A percentile compares a stretch with the other conserved stretches of the same genome.
Conservation (phyloP, 1,140 invertebrate species). For the Pygmarrhopalites habei region DNA sequence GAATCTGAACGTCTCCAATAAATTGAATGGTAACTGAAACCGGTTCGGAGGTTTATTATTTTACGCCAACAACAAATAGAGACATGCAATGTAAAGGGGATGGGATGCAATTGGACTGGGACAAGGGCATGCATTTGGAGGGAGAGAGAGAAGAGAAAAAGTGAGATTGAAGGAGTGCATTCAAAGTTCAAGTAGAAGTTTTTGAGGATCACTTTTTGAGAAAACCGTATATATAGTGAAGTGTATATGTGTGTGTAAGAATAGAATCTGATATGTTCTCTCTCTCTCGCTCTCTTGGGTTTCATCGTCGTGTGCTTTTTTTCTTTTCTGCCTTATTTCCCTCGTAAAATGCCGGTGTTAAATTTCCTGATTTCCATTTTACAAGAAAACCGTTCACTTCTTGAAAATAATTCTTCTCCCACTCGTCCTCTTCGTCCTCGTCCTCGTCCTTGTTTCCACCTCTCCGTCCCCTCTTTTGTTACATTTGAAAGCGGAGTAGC, state of each 20-base stretch:
- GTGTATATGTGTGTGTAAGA: no score
- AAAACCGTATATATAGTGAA: no score
- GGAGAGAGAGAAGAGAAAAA: not conserved
- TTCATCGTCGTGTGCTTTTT: not conserved
- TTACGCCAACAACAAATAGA: not conserved
- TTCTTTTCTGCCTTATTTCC: conserved; percentile 5
- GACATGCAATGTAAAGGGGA: conserved; percentile 1
- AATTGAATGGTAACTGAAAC: conserved; percentile 7
- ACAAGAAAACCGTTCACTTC: not conserved
- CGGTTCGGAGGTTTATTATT: conserved; percentile 6
- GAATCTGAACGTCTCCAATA: no score
- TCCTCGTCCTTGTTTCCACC: not conserved
- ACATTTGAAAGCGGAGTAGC: no score
- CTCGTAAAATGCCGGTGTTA: conserved; percentile 8
- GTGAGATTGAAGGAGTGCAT: no score
- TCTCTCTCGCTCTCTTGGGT: not conserved
- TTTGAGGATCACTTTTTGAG: no score
- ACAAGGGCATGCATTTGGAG: not conserved
- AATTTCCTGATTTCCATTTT: conserved; percentile 14
- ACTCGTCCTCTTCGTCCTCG: not conserved
- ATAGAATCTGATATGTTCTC: no score
- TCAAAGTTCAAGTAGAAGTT: not conserved
- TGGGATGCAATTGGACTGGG: no score
- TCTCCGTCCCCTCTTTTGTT: no score
- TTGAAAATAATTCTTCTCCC: not conserved